These are phyloP conservation scores for Apantesis nais DNA, from an alignment of 2,888 invertebrate genomes.

Conservation along the genomic window DNA sequence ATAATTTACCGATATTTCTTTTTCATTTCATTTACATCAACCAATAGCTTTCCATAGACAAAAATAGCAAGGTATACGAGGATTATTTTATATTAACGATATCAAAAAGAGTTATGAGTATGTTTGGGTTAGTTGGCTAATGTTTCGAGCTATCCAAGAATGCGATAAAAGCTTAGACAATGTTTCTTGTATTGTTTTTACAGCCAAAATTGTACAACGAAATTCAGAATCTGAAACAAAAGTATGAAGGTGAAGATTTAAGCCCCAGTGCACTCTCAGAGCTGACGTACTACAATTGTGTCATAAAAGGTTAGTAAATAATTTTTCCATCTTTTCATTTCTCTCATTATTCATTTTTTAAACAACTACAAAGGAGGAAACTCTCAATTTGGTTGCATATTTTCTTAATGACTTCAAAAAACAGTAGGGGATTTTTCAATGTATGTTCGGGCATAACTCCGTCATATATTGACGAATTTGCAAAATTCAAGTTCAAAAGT, in stretches of 20 bases:
- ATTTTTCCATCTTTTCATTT: not conserved
- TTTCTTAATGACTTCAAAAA: too few relatives aligned
- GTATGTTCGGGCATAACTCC: too few relatives aligned
- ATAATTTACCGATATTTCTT: too few relatives aligned
- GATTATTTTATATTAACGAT: not conserved
- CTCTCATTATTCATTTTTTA: not conserved
- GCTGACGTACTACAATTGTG: slow-evolving; percentile 53
- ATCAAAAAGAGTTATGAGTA: not conserved
- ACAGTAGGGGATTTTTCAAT: too few relatives aligned
- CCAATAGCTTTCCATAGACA: not conserved
- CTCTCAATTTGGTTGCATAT: too few relatives aligned
- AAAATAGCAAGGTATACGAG: too few relatives aligned
- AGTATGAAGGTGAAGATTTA: slow-evolving; percentile 41
- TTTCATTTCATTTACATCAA: too few relatives aligned
- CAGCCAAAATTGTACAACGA: slow-evolving; percentile 63
- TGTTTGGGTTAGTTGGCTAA: not conserved
- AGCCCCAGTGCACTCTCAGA: slow-evolving; percentile 41
- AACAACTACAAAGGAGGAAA: too few relatives aligned
- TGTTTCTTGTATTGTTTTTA: not conserved
- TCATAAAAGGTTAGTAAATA: slow-evolving; percentile 57
- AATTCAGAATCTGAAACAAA: slow-evolving; percentile 49
- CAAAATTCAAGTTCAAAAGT: too few relatives aligned
- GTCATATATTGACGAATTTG: too few relatives aligned
- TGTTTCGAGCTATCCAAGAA: not conserved
- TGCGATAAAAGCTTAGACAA: too few relatives aligned